These are phyloP conservation scores for Aspidoscelis tigris DNA, from an alignment of 2,113 vertebrate species.

Conservation along the genomic window DNA sequence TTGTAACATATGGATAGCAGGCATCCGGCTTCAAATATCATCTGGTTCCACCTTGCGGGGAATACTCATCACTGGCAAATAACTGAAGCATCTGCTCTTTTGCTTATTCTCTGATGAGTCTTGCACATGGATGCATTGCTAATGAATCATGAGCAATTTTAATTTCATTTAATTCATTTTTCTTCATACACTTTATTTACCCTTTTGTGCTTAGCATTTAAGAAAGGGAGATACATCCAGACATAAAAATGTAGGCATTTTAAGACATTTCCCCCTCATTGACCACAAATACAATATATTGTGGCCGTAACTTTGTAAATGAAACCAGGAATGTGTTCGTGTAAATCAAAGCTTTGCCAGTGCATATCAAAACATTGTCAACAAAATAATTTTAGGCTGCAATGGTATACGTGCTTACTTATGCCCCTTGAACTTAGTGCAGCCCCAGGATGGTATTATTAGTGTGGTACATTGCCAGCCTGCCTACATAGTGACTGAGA, in stretches of 20 bases:
- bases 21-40: slow-evolving; percentile 1
- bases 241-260: neutral
- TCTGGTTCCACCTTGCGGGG: slow-evolving; percentile 14
- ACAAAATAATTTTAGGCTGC: neutral
- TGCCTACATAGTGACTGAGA: too few relatives aligned
- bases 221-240: neutral
- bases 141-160: slow-evolving; percentile 6
- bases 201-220: too few relatives aligned
- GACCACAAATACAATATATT: neutral
- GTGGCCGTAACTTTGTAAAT: neutral
- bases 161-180: neutral
- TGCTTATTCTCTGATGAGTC: slow-evolving; percentile 3
- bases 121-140: neutral
- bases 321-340: neutral
- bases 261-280: neutral
- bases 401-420: too few relatives aligned
- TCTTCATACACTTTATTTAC: neutral
- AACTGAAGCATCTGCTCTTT: slow-evolving; percentile 16
- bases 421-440: too few relatives aligned
- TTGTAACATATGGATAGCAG: slow-evolving; percentile 26
- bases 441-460: too few relatives aligned
- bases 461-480: too few relatives aligned
- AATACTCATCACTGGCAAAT: slow-evolving; percentile 17
- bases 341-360: neutral
- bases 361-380: neutral